phyloP scores from a whole-genome alignment of 2,888 invertebrate species.

The Oligia strigilis region DNA sequence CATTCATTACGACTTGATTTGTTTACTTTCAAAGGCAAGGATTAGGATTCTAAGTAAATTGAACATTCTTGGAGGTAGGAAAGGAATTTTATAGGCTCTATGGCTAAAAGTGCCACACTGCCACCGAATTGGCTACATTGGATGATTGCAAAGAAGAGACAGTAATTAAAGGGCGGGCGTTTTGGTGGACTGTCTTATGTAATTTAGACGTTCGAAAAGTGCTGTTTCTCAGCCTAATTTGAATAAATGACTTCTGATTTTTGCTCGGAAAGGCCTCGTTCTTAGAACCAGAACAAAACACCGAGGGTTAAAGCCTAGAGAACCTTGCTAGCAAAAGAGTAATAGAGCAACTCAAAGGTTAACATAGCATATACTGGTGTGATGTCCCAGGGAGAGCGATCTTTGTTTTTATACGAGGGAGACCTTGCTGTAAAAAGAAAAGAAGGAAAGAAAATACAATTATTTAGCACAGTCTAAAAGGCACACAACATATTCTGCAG shows the following conservation, averaged over 20 bases:
- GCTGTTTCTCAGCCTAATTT: no score
- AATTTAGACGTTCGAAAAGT: no score
- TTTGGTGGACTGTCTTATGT: no score
- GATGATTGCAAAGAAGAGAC: background rate
- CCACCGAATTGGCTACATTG: conserved; percentile 1
- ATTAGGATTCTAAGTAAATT: conserved; percentile 24
- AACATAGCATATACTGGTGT: background rate
- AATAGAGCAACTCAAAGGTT: background rate
- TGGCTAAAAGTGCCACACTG: conserved; percentile 9
- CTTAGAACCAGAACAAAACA: background rate
- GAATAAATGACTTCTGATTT: no score
- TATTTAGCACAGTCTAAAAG: background rate
- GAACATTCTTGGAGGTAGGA: conserved; percentile 19
- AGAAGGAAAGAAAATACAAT: no score
- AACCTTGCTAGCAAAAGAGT: background rate
- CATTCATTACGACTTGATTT: conserved; percentile 39
- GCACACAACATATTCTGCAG: background rate
- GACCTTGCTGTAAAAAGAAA: no score
- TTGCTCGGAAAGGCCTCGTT: background rate
- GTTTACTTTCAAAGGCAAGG: conserved; percentile 36
- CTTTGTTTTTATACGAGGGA: no score
- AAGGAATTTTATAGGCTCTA: conserved; percentile 13
- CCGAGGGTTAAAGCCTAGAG: background rate
- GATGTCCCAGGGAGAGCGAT: background rate
- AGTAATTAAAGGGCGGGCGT: background rate